These are phyloP conservation scores for Lithophane leautieri DNA, from an alignment of 2,888 invertebrate genomes.

Conservation along the genomic window DNA sequence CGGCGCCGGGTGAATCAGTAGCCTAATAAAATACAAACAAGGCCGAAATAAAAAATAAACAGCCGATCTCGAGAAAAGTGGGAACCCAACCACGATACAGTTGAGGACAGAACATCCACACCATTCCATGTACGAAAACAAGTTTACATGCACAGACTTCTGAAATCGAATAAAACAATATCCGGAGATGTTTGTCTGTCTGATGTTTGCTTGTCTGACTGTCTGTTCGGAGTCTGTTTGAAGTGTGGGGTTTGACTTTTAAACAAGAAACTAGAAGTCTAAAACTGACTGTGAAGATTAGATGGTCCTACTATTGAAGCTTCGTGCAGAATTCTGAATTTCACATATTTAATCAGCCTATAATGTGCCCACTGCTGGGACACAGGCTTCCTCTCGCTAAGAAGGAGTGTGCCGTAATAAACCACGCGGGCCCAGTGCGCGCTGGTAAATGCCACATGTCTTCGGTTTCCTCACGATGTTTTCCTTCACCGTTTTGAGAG, in stretches of 20 bases:
- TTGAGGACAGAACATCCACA: conserved; percentile 17
- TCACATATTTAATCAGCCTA: too few relatives aligned
- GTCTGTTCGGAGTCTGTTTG: too few relatives aligned
- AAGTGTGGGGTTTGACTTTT: too few relatives aligned
- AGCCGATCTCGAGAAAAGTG: conserved; percentile 36
- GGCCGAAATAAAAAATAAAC: conserved; percentile 60
- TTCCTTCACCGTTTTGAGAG: too few relatives aligned
- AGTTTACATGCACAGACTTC: neutral
- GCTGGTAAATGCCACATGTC: too few relatives aligned
- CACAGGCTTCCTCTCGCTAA: too few relatives aligned
- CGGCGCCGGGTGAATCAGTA: conserved; percentile 58
- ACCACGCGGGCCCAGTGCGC: too few relatives aligned
- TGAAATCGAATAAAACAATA: neutral
- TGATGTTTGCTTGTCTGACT: too few relatives aligned
- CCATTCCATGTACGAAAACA: neutral
- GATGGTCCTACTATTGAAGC: neutral
- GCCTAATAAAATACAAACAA: conserved; percentile 64
- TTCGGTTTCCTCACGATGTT: too few relatives aligned
- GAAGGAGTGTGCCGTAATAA: too few relatives aligned
- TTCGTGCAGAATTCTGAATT: neutral
- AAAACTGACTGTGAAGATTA: neutral
- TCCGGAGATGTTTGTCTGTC: too few relatives aligned
- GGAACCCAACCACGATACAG: conserved; percentile 15
- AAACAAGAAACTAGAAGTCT: neutral
- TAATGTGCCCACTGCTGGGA: too few relatives aligned